These are phyloP conservation scores for Leptinotarsa defecta DNA, from an alignment of 1,140 invertebrate genomes.

Conservation along the genomic window DNA sequence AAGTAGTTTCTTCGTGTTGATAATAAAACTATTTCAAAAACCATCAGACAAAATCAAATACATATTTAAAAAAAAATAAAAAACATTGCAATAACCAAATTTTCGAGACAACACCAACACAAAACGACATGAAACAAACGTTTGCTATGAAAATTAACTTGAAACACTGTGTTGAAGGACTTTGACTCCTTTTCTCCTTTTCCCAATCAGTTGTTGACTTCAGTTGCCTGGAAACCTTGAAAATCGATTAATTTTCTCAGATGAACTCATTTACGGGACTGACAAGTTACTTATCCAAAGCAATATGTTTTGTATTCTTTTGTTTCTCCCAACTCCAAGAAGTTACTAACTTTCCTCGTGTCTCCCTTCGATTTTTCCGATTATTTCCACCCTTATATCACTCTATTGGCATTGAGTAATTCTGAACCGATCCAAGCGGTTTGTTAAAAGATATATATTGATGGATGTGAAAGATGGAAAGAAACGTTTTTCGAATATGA, in stretches of 20 bases:
- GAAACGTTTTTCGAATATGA: background rate
- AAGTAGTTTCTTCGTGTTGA: too few species aligned
- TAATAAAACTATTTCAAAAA: too few species aligned
- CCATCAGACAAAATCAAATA: too few species aligned
- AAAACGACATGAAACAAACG: too few species aligned
- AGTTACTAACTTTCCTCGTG: slow-evolving; percentile 30
- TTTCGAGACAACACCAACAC: too few species aligned
- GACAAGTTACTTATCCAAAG: slow-evolving; percentile 57
- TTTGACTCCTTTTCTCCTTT: background rate
- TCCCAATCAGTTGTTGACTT: background rate
- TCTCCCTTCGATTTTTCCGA: slow-evolving; percentile 9
- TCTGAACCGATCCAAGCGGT: slow-evolving; percentile 25
- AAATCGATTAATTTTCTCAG: slow-evolving; percentile 55
- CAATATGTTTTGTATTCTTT: slow-evolving; percentile 57
- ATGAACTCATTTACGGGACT: slow-evolving; percentile 55
- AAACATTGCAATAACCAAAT: too few species aligned
- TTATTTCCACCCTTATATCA: slow-evolving; percentile 34
- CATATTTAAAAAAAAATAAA: too few species aligned
- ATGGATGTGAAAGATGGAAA: background rate
- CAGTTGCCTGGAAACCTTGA: background rate
- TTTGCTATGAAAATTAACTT: too few species aligned
- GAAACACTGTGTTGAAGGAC: too few species aligned
- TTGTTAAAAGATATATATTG: slow-evolving; percentile 6
- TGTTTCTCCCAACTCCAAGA: slow-evolving; percentile 41
- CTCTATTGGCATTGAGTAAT: slow-evolving; percentile 44